Percentiles rank a stretch among this genome's conserved stretches.
phyloP scores from a whole-genome alignment of 1,140 invertebrate genomes.

The Drosophila fuyamai region DNA sequence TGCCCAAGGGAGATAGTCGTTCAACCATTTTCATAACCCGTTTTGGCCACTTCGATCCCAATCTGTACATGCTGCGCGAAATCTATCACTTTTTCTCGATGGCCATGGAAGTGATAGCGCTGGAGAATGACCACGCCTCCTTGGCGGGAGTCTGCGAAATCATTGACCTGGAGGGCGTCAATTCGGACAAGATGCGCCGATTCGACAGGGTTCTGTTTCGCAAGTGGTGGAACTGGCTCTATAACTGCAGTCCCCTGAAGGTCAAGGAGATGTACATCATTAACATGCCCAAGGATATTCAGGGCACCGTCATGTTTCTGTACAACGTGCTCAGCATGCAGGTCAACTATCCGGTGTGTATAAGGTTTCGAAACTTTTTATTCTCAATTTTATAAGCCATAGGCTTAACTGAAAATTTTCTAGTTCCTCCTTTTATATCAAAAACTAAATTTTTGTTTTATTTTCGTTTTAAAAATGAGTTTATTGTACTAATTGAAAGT shows the following conservation, averaged over 20 bases:
- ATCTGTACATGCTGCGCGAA: slow-evolving; percentile 83
- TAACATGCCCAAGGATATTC: slow-evolving; percentile 85
- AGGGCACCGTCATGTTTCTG: slow-evolving; percentile 65
- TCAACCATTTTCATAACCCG: slow-evolving; percentile 85
- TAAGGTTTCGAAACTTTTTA: no score
- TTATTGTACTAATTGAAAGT: no score
- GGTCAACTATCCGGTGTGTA: slow-evolving; percentile 68
- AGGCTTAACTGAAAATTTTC: no score
- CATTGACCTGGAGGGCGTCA: slow-evolving; percentile 85
- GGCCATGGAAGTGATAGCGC: slow-evolving; percentile 84
- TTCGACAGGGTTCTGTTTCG: slow-evolving; percentile 85
- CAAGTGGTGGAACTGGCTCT: slow-evolving; percentile 84
- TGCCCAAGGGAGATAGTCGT: slow-evolving; percentile 83
- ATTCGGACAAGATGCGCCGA: slow-evolving; percentile 85
- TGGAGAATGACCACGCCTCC: slow-evolving; percentile 84
- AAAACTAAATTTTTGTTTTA: no score
- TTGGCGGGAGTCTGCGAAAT: slow-evolving; percentile 85
- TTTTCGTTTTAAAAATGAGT: no score
- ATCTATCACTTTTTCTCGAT: slow-evolving; percentile 84
- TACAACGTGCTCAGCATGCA: slow-evolving; percentile 71
- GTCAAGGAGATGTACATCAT: slow-evolving; percentile 86
- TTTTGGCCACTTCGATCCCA: slow-evolving; percentile 85
- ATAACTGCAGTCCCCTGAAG: slow-evolving; percentile 86
- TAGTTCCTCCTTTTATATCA: no score
- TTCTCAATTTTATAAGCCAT: no score